Evolutionary conservation across 2,888 invertebrate genomes (phyloP).

Genomic region (Branchipolynoe longqiensis): DNA sequence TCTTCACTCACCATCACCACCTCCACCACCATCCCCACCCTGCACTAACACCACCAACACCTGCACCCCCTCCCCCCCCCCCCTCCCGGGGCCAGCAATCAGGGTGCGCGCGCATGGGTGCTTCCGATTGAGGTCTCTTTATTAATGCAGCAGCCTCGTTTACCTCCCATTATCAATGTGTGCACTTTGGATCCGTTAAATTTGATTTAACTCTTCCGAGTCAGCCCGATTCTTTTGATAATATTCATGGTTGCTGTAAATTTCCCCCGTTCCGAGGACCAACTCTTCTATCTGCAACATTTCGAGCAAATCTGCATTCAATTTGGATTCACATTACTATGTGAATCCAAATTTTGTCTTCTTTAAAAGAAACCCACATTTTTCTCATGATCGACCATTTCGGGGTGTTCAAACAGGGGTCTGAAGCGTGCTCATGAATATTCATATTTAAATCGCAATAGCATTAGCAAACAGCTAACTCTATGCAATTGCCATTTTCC

Average conservation of each 20-base stretch:
- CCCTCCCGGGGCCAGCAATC: slow-evolving; percentile 24
- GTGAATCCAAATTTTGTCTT: neutral
- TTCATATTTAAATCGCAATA: slow-evolving; percentile 28
- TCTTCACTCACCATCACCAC: no score
- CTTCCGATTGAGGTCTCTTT: no score
- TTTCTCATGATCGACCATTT: neutral
- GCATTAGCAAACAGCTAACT: no score
- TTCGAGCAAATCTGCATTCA: neutral
- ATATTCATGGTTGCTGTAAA: slow-evolving; percentile 15
- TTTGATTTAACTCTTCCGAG: slow-evolving; percentile 47
- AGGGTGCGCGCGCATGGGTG: neutral
- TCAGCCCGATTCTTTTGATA: slow-evolving; percentile 40
- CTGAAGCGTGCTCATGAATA: slow-evolving; percentile 12
- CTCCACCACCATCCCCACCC: no score
- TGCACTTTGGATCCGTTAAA: slow-evolving; percentile 24
- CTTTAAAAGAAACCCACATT: neutral
- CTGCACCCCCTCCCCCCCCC: no score
- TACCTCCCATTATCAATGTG: slow-evolving; percentile 24
- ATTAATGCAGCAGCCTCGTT: slow-evolving; percentile 13
- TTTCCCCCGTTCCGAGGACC: slow-evolving; percentile 1
- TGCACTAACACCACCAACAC: no score
- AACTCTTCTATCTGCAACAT: neutral
- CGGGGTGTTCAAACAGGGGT: neutral
- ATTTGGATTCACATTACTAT: slow-evolving; percentile 28
- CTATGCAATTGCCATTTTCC: no score